Percentiles rank a stretch among this genome's conserved stretches.
Evolutionary conservation across 2,888 invertebrate species (phyloP).

Genomic region (Biston stratarius): DNA sequence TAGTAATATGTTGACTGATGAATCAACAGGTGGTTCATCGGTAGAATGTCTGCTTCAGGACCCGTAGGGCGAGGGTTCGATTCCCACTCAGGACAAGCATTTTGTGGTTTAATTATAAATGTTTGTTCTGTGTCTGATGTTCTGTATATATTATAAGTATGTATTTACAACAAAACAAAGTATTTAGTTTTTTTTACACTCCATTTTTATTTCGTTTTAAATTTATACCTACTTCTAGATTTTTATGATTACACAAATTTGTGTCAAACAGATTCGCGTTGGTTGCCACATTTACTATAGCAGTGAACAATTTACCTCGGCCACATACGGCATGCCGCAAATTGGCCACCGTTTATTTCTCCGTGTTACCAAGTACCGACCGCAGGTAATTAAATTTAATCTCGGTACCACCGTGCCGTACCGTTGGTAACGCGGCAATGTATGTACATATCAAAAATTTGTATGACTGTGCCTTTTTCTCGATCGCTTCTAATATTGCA

Average conservation of each 20-base stretch:
- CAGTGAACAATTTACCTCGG: background rate
- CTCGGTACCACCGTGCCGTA: conserved; percentile 9
- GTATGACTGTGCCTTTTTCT: conserved; percentile 11
- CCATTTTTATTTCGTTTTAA: too few relatives aligned
- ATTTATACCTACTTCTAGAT: background rate
- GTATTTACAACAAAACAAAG: too few relatives aligned
- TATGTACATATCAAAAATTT: conserved; percentile 5
- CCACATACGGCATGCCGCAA: conserved; percentile 27
- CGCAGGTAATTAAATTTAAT: conserved; percentile 40
- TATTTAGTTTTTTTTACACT: too few relatives aligned
- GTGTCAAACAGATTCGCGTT: background rate
- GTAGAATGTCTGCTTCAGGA: too few relatives aligned
- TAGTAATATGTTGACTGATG: too few relatives aligned
- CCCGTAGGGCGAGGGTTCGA: too few relatives aligned
- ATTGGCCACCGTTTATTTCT: conserved; percentile 43
- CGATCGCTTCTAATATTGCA: conserved; percentile 9
- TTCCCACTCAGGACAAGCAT: too few relatives aligned
- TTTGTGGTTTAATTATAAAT: too few relatives aligned
- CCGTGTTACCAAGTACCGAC: conserved; percentile 30
- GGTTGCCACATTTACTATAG: background rate
- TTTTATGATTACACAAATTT: background rate
- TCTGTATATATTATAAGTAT: too few relatives aligned
- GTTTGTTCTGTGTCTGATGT: too few relatives aligned
- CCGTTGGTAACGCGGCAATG: conserved; percentile 3
- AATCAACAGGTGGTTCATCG: too few relatives aligned